Evolutionary conservation across 2,113 vertebrate species (phyloP).

Genomic region (Phrynosoma blainvillii): DNA sequence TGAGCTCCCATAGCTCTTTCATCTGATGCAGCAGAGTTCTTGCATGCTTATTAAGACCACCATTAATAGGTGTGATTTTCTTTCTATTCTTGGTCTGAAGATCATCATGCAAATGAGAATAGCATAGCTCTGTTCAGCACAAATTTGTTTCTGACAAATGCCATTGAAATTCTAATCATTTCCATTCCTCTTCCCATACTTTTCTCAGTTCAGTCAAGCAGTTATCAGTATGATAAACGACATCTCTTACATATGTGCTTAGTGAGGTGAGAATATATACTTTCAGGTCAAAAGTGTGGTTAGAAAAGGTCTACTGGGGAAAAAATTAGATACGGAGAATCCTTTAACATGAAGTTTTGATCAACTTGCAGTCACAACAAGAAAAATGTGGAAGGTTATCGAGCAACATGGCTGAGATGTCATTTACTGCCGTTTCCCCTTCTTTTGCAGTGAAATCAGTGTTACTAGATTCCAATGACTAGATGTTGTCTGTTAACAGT

Average conservation of each 20-base stretch:
- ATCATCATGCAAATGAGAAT: too few relatives aligned
- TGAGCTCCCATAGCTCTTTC: neutral
- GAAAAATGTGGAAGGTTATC: slow-evolving; percentile 43
- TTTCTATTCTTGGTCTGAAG: too few relatives aligned
- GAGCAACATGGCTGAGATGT: slow-evolving; percentile 23
- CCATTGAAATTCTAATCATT: too few relatives aligned
- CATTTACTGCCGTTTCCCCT: slow-evolving; percentile 34
- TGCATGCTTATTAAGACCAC: neutral
- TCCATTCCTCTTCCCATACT: slow-evolving; percentile 9
- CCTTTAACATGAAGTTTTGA: slow-evolving; percentile 22
- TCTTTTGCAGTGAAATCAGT: neutral
- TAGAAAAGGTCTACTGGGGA: slow-evolving; percentile 6
- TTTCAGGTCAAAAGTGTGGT: slow-evolving; percentile 1
- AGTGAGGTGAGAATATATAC: neutral
- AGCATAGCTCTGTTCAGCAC: too few relatives aligned
- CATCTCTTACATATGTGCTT: neutral
- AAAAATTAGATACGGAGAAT: slow-evolving; percentile 5
- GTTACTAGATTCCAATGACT: neutral
- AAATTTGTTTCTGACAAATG: too few relatives aligned
- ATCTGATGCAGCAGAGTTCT: neutral
- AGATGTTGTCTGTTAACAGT: neutral
- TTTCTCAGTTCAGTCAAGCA: slow-evolving; percentile 3
- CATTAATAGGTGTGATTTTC: too few relatives aligned
- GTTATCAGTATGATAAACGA: neutral
- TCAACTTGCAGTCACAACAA: slow-evolving; percentile 26